Conservation (phyloP, 2,888 invertebrate genomes). For the Erebia aethiops region DNA sequence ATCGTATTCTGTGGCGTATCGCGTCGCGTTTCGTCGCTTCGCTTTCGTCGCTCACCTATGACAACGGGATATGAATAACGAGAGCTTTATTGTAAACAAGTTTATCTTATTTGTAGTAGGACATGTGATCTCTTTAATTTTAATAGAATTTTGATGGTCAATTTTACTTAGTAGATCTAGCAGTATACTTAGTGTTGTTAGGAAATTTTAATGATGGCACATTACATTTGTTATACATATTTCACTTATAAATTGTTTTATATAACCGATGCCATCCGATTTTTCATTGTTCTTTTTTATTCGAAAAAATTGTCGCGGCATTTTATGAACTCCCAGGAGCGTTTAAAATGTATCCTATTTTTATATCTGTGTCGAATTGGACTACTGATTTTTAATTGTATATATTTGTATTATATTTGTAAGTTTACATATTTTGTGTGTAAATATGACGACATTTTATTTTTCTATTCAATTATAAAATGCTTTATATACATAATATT, state of each 20-base stretch:
- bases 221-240: slow-evolving; percentile 57
- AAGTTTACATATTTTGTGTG: slow-evolving; percentile 35
- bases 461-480: slow-evolving; percentile 31
- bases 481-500: slow-evolving; percentile 22
- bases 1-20: too few relatives aligned
- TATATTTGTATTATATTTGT: slow-evolving; percentile 66
- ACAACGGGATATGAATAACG: slow-evolving; percentile 53
- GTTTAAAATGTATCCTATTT: slow-evolving; percentile 32
- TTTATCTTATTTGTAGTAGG: slow-evolving; percentile 77
- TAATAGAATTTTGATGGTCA: slow-evolving; percentile 81
- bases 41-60: too few relatives aligned
- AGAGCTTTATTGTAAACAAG: slow-evolving; percentile 76
- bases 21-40: too few relatives aligned
- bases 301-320: slow-evolving; percentile 36
- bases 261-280: slow-evolving; percentile 63
- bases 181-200: slow-evolving; percentile 69
- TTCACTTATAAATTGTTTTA: slow-evolving; percentile 50
- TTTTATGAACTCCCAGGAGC: slow-evolving; percentile 55
- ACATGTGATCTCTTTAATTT: slow-evolving; percentile 81
- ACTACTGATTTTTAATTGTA: slow-evolving; percentile 53
- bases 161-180: slow-evolving; percentile 81
- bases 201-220: slow-evolving; percentile 60
- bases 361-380: slow-evolving; percentile 23
- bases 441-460: slow-evolving; percentile 38
- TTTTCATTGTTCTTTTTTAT: slow-evolving; percentile 35